Evolutionary conservation across 2,797 vertebrate genomes (phyloP), one percentile per base, ranked within the genome.

Genomic region (Typhlichthys subterraneus): DNA sequence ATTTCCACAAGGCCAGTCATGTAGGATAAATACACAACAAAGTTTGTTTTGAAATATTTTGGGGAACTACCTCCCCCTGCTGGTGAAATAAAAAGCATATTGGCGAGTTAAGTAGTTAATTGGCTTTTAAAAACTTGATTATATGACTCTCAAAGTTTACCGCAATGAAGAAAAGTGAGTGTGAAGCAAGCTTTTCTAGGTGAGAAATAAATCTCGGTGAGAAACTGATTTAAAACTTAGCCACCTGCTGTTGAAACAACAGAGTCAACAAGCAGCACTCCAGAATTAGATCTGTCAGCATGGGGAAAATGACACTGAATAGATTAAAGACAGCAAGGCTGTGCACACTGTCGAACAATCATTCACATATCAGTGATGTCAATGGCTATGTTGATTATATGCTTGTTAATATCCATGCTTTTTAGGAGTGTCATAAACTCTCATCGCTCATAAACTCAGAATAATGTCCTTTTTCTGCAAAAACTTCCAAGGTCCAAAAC

Each of bases 241-340:
- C 63, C 85, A 80, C 70, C 78, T 75, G 84, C 86, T 76, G 75
- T 54, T 61, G 13, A 62, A 73, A 70, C 58, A 74, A 63, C 70
- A 73, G 67, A 56, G 65, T 68, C 79, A 77, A 76, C 69, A 75
- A 77, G 75, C 73, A 47, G 66, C 42, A 0, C 69, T 70, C 81
- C 75, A 56, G 68, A 84, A 65, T 83, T 84, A 82, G 81, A 85
- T 74, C 76, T 65, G 84, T 69, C 5, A 47, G 58, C 51, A 13
- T 58, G 69, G 72, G 65, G 51, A 58, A 73, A 47, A 56, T 73
- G 2, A 57, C 84, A 45, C 81, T 69, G 83, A 74, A 88, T 86
- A 77, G 62, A 84, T 83, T 81, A 59, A 13, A 48, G 59, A 46
- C 12, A 46, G 1, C 4, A 7, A 29, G 57, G 48, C 62, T 33